Evolutionary conservation across 2,888 invertebrate species (phyloP), one percentile per base, ranked within the genome.

Genomic region (Meloe dianella): DNA sequence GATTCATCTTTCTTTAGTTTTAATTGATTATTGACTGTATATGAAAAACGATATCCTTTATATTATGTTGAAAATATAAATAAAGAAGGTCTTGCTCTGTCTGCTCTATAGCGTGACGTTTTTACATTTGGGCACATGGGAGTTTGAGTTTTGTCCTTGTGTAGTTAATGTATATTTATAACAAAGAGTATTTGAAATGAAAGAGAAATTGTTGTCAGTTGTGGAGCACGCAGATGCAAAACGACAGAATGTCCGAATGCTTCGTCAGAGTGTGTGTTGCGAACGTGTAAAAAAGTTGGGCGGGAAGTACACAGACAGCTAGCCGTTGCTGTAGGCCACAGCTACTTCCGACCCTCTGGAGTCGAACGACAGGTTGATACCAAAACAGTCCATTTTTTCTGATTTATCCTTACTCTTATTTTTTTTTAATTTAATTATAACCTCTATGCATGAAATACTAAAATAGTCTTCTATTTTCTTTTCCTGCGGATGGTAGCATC

Each of bases 301-400:
- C 79, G 83, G 84, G 84, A 84, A 83, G 82, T 84, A 84, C 83
- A 82, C 78, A 82, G 86, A 86, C 89, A 88, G 88, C 87, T 87
- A 87, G 88, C 89, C 89, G 89, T 89, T 89, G 88, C 87, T 89
- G 89, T 89, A 85, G 88, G 87, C 88, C 88, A 85, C 85, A 84
- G 79, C 82, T 78, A 79, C 79, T 80, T 83, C 81, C 81, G 82
- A 82, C 80, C 83, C 79, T 81, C 80, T 80, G 80, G 83, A 84
- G 84, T 83, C 84, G 83, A 82, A 81, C 73, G 72, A 71, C 71
- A 68, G 77, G 81, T 80, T 82, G 83, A 83, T 82, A 82, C 82
- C 78, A 73, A 71, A 75, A 75, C 76, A 76, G 74, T 74, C 70
- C n/a, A n/a, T n/a, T n/a, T n/a, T n/a, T 71, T 60, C 60, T 17